A percentile compares a stretch with the other conserved stretches of the same genome.
Conservation (phyloP, 1,140 invertebrate species). For the Zaprionus davidi region DNA sequence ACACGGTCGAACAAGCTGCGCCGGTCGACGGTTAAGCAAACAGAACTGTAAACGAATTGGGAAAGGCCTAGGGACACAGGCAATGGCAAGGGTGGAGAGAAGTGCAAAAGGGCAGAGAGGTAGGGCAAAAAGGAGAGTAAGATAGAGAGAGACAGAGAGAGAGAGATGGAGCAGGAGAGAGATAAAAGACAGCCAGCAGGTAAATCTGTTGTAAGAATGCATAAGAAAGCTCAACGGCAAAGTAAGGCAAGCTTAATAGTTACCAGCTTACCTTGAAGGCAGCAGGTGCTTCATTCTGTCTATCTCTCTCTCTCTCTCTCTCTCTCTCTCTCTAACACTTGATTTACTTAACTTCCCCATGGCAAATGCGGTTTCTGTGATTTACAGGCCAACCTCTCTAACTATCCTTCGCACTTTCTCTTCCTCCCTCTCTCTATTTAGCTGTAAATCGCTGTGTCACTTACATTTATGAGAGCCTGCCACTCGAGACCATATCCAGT, state of each 20-base stretch:
- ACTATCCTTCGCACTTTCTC: background rate
- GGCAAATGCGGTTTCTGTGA: slow-evolving; percentile 1
- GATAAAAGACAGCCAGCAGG: background rate
- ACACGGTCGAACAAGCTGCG: slow-evolving; percentile 40
- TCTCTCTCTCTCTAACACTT: background rate
- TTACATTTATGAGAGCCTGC: slow-evolving; percentile 31
- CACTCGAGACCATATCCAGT: slow-evolving; percentile 20
- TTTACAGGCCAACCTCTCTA: background rate
- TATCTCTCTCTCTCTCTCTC: background rate
- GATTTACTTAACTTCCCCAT: background rate
- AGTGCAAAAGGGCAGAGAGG: background rate
- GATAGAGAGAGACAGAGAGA: background rate
- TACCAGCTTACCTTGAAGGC: background rate
- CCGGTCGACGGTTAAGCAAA: slow-evolving; percentile 30
- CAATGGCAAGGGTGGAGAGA: background rate
- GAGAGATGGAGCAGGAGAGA: background rate
- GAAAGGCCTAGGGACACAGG: slow-evolving; percentile 19
- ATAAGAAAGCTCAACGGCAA: background rate
- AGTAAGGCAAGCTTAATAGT: background rate
- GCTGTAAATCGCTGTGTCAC: slow-evolving; percentile 13
- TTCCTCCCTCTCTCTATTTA: background rate
- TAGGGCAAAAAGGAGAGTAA: background rate
- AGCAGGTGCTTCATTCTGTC: background rate
- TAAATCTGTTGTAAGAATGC: background rate
- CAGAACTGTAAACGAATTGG: slow-evolving; percentile 40